Evolutionary conservation across 2,888 invertebrate species (phyloP).

Genomic region (Drosophila mimica): DNA sequence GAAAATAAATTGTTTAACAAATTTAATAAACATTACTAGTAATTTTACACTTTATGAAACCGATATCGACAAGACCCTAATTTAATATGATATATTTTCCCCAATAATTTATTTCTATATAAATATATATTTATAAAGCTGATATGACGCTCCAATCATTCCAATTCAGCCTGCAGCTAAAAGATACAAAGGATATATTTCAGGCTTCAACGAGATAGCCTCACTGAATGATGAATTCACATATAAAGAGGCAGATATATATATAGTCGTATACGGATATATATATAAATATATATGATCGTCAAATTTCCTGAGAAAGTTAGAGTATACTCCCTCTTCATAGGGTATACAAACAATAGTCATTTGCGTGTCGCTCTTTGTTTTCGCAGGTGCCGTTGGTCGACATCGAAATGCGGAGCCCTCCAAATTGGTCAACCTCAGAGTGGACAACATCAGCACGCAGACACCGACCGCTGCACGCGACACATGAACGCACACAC

Average conservation of each 20-base stretch:
- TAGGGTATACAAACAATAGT: constrained; percentile 27
- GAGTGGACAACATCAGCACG: constrained; percentile 19
- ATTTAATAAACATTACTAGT: too few relatives aligned
- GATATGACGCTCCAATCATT: too few relatives aligned
- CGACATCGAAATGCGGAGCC: constrained; percentile 37
- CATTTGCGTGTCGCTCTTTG: constrained; percentile 61
- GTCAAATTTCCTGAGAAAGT: neutral
- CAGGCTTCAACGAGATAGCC: neutral
- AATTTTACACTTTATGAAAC: too few relatives aligned
- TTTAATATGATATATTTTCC: fast-evolving
- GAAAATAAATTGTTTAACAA: neutral
- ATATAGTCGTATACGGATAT: neutral
- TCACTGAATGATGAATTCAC: neutral
- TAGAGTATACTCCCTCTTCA: too few relatives aligned
- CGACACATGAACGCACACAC: constrained; percentile 23
- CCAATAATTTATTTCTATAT: neutral
- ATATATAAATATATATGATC: neutral
- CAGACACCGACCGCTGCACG: constrained; percentile 19
- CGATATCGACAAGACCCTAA: neutral
- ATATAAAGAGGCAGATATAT: neutral
- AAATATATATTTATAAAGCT: too few relatives aligned
- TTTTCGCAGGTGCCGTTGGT: constrained; percentile 50
- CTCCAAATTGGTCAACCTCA: constrained; percentile 20
- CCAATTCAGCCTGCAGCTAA: neutral
- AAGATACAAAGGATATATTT: neutral